Evolutionary conservation across 1,140 invertebrate species (phyloP).

Genomic region (Tetramorium parvispinum): DNA sequence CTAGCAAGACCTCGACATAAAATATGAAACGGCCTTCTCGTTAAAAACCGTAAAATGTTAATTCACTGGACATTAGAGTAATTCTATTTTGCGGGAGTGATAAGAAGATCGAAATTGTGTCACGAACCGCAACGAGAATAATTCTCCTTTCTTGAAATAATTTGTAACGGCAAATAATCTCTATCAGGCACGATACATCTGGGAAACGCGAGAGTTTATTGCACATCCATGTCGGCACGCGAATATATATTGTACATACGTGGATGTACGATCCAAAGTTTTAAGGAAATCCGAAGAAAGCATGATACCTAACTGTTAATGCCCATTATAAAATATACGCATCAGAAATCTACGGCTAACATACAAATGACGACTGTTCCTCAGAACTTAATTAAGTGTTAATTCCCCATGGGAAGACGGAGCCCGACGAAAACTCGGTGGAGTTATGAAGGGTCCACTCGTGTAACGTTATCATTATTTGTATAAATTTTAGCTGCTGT

Average conservation of each 20-base stretch:
- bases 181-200: not conserved
- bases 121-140: not conserved
- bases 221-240: not conserved
- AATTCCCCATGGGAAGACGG: conserved; percentile 65
- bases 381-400: conserved; percentile 65
- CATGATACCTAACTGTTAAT: conserved; percentile 37
- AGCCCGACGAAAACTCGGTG: not conserved
- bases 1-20: not conserved
- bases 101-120: not conserved
- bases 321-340: conserved; percentile 31
- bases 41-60: conserved; percentile 12
- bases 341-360: conserved; percentile 53
- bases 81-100: not conserved
- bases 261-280: not conserved
- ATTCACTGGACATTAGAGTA: not conserved
- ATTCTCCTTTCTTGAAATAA: conserved; percentile 1
- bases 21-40: not conserved
- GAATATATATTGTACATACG: not conserved
- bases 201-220: not conserved
- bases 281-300: not conserved
- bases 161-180: not conserved
- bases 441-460: conserved; percentile 50
- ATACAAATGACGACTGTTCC: conserved; percentile 67
- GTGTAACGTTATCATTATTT: conserved; percentile 40
- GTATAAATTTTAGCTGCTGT: conserved; percentile 27